A percentile compares a stretch with the other conserved stretches of the same genome.
These are phyloP conservation scores for Euphydryas editha DNA, from an alignment of 2,888 invertebrate species.

Conservation along the genomic window DNA sequence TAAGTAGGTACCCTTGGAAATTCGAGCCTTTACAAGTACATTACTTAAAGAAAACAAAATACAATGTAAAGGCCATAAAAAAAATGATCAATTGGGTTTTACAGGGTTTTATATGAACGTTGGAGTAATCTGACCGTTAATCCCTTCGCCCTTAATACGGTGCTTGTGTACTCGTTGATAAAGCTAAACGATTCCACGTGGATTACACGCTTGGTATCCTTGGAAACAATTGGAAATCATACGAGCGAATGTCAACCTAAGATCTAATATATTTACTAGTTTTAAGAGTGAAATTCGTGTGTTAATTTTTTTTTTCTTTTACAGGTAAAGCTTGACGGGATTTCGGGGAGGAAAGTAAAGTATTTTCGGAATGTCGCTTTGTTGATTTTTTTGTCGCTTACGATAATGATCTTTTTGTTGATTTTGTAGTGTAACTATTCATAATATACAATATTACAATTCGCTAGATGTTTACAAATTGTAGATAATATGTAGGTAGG, in stretches of 20 bases:
- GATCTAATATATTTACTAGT: not conserved
- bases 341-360: constrained; percentile 18
- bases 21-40: no score
- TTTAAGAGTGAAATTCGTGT: constrained; percentile 9
- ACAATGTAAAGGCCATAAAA: not conserved
- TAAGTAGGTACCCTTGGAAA: no score
- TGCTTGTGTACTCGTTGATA: constrained; percentile 47
- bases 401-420: constrained; percentile 15
- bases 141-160: constrained; percentile 50
- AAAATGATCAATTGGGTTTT: constrained; percentile 1
- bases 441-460: not conserved
- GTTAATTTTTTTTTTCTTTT: constrained; percentile 32
- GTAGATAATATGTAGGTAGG: not conserved
- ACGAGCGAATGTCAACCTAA: not conserved
- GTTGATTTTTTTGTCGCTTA: constrained; percentile 11
- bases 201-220: constrained; percentile 18
- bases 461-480: not conserved
- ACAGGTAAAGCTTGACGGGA: constrained; percentile 35
- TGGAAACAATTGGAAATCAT: constrained; percentile 6
- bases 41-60: not conserved
- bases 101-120: constrained; percentile 38
- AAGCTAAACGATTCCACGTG: constrained; percentile 56
- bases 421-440: not conserved
- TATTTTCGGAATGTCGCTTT: constrained; percentile 21
- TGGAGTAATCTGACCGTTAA: constrained; percentile 49